phyloP scores from a whole-genome alignment of 2,888 invertebrate species.

The Allacma fusca region DNA sequence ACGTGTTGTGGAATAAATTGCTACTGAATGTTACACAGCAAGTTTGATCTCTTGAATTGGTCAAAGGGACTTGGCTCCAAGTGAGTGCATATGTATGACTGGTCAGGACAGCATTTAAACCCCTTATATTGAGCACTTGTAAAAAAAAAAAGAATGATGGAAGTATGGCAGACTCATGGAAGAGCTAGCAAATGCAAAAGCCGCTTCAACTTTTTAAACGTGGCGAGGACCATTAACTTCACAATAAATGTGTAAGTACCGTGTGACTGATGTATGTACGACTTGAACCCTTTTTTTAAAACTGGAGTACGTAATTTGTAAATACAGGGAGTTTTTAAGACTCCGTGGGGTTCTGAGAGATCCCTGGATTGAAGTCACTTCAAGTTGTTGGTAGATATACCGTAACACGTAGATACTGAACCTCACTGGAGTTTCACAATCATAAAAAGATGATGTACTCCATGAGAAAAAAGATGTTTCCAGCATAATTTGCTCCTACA shows the following conservation, averaged over 20 bases:
- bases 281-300: not conserved
- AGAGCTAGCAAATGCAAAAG: not conserved
- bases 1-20: conserved; percentile 37
- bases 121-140: not conserved
- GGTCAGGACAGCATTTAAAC: not conserved
- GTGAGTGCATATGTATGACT: not conserved
- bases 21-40: conserved; percentile 22
- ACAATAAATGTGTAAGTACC: conserved; percentile 12
- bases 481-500: not conserved
- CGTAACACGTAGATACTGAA: too few relatives aligned
- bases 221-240: not conserved
- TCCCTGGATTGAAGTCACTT: too few relatives aligned
- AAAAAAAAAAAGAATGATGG: not conserved
- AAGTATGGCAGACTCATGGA: not conserved
- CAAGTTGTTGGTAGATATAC: too few relatives aligned
- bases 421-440: not conserved
- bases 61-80: not conserved
- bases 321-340: not conserved
- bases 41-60: not conserved
- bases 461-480: conserved; percentile 9
- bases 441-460: not conserved
- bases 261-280: not conserved
- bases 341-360: not conserved
- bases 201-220: not conserved
- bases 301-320: not conserved